Percentiles rank a stretch among this genome's conserved stretches.
Conservation (phyloP, 2,113 vertebrate genomes). For the Alosa alosa region DNA sequence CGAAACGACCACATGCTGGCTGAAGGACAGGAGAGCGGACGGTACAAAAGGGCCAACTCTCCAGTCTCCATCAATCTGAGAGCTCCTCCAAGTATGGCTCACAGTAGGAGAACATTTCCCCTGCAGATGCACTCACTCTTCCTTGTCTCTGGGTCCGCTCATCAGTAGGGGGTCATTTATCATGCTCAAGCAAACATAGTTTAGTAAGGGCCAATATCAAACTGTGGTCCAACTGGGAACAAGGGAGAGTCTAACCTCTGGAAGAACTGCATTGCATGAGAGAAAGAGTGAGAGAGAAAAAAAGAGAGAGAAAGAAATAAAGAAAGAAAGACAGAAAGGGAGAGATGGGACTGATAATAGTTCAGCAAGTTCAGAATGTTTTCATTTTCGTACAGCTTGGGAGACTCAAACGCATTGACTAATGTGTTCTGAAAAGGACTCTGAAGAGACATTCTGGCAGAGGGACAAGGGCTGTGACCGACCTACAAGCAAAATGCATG, state of each 20-base stretch:
- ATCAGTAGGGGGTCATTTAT: background rate
- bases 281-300: background rate
- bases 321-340: background rate
- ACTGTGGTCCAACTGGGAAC: conserved; percentile 9
- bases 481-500: conserved; percentile 27
- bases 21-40: background rate
- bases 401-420: background rate
- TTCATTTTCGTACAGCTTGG: background rate
- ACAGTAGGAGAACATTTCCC: background rate
- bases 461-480: background rate
- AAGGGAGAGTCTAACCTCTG: background rate
- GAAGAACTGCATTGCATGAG: background rate
- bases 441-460: background rate
- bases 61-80: background rate
- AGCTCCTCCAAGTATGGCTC: background rate
- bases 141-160: background rate
- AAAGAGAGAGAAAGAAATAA: background rate
- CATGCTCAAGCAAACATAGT: conserved; percentile 16
- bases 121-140: conserved; percentile 4
- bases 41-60: background rate
- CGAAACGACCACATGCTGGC: background rate
- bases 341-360: background rate
- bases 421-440: background rate
- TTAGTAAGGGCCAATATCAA: background rate
- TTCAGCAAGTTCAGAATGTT: background rate